These are phyloP conservation scores for Crotalus viridis DNA, from an alignment of 2,113 vertebrate genomes.

Conservation along the genomic window DNA sequence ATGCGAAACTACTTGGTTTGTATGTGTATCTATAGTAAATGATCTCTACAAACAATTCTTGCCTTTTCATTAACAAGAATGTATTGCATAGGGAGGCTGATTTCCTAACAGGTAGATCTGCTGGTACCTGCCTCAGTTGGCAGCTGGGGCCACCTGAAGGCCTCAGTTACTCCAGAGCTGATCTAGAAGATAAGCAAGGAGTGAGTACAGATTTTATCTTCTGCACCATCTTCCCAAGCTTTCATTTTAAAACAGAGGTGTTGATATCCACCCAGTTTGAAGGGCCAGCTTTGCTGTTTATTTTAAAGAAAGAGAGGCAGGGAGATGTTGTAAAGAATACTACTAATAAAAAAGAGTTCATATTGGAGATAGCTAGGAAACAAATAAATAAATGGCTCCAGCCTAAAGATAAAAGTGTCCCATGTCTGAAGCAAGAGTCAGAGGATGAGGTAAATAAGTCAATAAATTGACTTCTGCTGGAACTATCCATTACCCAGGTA, in stretches of 20 bases:
- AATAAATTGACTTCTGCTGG: background rate
- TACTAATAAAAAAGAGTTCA: background rate
- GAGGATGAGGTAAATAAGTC: background rate
- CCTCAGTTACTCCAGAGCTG: background rate
- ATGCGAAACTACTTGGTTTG: constrained; percentile 22
- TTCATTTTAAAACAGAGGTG: background rate
- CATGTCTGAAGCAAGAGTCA: background rate
- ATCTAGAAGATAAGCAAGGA: constrained; percentile 18
- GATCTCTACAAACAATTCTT: background rate
- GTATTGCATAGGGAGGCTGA: background rate
- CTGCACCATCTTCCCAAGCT: background rate
- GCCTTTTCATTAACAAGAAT: background rate
- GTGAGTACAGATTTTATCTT: background rate
- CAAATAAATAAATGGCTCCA: background rate
- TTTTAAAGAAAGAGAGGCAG: background rate
- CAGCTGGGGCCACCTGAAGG: background rate
- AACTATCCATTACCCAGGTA: background rate
- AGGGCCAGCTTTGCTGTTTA: background rate
- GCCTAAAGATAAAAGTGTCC: background rate
- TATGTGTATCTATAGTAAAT: constrained; percentile 19
- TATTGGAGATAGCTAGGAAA: background rate
- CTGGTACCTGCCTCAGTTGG: background rate
- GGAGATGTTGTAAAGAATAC: background rate
- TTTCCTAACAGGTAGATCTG: constrained; percentile 12
- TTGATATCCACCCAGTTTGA: background rate